Base-by-base conservation (phyloP, 2,113 vertebrate genomes). In the Macquaria ambigua region DNA sequence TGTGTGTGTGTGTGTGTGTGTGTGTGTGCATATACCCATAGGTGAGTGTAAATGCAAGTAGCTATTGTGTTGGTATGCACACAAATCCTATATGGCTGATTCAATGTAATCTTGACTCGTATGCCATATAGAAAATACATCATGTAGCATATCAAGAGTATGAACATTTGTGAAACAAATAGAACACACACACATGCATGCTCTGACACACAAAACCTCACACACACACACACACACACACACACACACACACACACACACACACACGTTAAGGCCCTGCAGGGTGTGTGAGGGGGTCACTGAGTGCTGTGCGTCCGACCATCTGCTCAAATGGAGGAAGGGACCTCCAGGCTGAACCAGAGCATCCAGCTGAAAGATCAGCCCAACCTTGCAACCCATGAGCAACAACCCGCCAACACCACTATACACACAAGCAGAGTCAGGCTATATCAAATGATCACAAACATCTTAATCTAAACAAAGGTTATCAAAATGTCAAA, bases 71-170 rank as follows among this genome's bases (percentile, higher is more conserved):
- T 58, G 67, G 66, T 77, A 96, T 96, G 95, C 95, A 95, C 95
- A 95, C 95, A 96, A 94, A 95, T 96, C 95, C 95, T 96, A 93
- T 89, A 89, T 96, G 95, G 95, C 18, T 94, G 95, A 92, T 96
- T 97, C 96, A 96, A 94, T 95, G 95, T 95, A 95, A 96, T 97
- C 96, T 95, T 86, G 96, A 95, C 93, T 96, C 94, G 92, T 94
- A 94, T 96, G 95, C 94, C 95, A 82, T 94, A 94, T 95, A 95
- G 63, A 78, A 67, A 74, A 76, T 20, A 61, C 28, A 74, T 43
- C 37, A 82, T 69, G 79, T 70, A 31, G 63, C 16, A 74, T 67
- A 75, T 70, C 5, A 77, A 39, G 59, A 56, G n/a, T 39, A 72
- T 71, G 43, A 48, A 43, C 1, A 56, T 73, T 50, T 72, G 41